Percentiles rank a stretch among this genome's conserved stretches.
These are phyloP conservation scores for Hippocampus comes DNA, from an alignment of 2,113 vertebrate genomes.

Conservation along the genomic window DNA sequence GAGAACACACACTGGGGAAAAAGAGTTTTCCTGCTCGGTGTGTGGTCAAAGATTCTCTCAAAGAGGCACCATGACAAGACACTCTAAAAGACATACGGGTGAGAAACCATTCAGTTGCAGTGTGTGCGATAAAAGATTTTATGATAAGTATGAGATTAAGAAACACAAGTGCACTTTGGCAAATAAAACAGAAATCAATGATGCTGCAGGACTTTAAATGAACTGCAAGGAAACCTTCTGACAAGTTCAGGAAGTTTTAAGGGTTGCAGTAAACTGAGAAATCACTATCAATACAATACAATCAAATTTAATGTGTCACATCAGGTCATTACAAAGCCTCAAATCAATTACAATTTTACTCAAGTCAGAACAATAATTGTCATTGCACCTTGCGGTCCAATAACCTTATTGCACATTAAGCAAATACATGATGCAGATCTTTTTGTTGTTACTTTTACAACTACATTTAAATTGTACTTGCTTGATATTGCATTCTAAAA, in stretches of 20 bases:
- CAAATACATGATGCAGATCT: neutral
- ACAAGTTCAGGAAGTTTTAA: neutral
- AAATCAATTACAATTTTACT: neutral
- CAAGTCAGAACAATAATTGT: neutral
- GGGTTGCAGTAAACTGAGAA: neutral
- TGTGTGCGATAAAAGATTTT: neutral
- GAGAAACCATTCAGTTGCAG: neutral
- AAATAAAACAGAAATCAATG: neutral
- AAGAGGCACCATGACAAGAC: slow-evolving; percentile 6
- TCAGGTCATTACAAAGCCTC: neutral
- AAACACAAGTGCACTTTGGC: neutral
- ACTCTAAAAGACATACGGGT: neutral
- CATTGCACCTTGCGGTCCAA: neutral
- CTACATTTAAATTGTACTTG: neutral
- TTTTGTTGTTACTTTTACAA: neutral
- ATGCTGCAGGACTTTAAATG: neutral
- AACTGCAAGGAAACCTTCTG: neutral
- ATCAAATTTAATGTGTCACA: neutral
- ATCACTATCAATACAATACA: neutral
- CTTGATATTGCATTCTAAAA: neutral
- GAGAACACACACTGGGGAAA: slow-evolving; percentile 4
- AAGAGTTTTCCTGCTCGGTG: neutral
- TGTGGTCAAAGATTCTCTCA: slow-evolving; percentile 6
- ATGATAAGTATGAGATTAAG: slow-evolving; percentile 4
- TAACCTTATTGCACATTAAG: neutral